Conservation (phyloP, 2,113 vertebrate species). For the Zeus faber region DNA sequence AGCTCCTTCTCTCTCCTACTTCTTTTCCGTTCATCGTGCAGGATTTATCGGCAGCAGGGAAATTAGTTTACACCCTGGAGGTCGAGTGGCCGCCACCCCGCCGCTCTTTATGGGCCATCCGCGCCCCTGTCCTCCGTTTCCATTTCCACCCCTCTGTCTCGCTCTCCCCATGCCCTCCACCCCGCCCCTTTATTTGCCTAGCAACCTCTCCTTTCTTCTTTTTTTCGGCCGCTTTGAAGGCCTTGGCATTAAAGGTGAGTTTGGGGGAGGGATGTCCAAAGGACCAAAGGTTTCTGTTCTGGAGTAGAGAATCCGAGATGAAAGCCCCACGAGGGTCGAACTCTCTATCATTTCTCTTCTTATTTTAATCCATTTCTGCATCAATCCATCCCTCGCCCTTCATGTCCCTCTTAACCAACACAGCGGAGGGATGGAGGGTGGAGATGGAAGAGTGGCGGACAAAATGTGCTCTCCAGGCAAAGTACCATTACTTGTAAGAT, state of each 20-base stretch:
- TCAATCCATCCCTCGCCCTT: constrained; percentile 29
- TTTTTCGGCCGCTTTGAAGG: constrained; percentile 25
- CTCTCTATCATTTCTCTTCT: constrained; percentile 33
- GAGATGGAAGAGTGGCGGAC: too few relatives aligned
- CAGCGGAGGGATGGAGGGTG: too few relatives aligned
- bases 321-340: constrained; percentile 22
- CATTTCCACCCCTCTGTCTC: too few relatives aligned
- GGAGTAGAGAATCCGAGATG: constrained; percentile 34
- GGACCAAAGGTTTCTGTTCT: constrained; percentile 34
- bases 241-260: constrained; percentile 15
- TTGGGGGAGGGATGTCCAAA: constrained; percentile 26
- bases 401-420: too few relatives aligned
- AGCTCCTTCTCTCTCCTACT: too few relatives aligned
- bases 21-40: too few relatives aligned
- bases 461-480: too few relatives aligned
- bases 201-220: too few relatives aligned
- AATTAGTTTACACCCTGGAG: constrained; percentile 55
- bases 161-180: background rate
- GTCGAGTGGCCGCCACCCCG: constrained; percentile 35
- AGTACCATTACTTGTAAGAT: too few relatives aligned
- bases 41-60: constrained; percentile 45
- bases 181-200: constrained; percentile 23
- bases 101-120: constrained; percentile 49
- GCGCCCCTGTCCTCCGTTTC: constrained; percentile 8
- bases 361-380: constrained; percentile 1